Percentiles rank a stretch among this genome's conserved stretches.
Evolutionary conservation across 2,888 invertebrate species (phyloP).

Genomic region (Lithophane ornitopus): DNA sequence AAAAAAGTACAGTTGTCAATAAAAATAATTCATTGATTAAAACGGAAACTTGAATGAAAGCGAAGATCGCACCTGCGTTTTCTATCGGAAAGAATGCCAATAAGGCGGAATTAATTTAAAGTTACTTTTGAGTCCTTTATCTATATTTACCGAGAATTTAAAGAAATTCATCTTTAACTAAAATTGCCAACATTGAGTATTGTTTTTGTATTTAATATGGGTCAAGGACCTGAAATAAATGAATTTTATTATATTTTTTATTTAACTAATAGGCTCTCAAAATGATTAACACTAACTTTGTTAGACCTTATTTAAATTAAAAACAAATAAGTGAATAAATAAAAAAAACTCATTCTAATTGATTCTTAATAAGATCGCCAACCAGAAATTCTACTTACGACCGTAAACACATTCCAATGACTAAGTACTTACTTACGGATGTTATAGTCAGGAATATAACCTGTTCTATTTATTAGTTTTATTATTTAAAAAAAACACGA

Average conservation of each 20-base stretch:
- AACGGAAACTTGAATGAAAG: constrained; percentile 67
- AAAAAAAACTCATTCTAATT: not conserved
- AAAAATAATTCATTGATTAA: constrained; percentile 57
- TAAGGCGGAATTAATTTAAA: constrained; percentile 19
- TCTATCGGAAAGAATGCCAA: constrained; percentile 44
- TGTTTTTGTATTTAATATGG: no score
- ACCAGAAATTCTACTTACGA: constrained; percentile 5
- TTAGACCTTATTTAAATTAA: not conserved
- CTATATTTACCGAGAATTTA: not conserved
- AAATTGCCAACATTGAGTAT: no score
- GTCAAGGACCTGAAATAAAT: no score
- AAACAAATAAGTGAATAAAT: not conserved
- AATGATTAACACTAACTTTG: not conserved
- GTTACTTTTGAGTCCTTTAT: not conserved
- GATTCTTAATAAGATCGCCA: not conserved
- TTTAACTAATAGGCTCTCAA: not conserved
- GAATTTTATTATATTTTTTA: no score
- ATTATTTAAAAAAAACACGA: constrained; percentile 1
- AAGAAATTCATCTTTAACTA: not conserved
- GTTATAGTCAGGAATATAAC: constrained; percentile 15
- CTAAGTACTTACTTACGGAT: constrained; percentile 4
- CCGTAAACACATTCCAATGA: constrained; percentile 21
- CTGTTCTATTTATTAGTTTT: not conserved
- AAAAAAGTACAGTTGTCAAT: not conserved
- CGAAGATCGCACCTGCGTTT: constrained; percentile 49